Conservation (phyloP, 2,113 vertebrate genomes). For the Centropristis striata region DNA sequence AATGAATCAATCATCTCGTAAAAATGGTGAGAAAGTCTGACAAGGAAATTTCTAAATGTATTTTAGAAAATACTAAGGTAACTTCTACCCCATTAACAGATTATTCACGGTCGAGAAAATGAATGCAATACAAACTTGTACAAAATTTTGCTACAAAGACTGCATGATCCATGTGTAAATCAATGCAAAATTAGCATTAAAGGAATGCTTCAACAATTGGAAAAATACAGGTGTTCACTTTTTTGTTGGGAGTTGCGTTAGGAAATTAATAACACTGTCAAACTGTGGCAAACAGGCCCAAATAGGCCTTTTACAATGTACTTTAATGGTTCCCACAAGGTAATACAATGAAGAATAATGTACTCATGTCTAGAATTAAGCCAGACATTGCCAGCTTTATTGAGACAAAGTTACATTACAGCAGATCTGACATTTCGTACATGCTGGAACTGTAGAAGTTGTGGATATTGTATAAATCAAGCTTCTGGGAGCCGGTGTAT, state of each 20-base stretch:
- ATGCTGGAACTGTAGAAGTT: background rate
- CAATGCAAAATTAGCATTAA: background rate
- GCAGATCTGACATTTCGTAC: background rate
- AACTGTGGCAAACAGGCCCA: background rate
- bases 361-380: background rate
- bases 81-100: background rate
- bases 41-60: background rate
- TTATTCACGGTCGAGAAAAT: background rate
- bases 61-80: background rate
- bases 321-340: background rate
- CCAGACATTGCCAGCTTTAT: no score
- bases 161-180: background rate
- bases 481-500: background rate
- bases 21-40: background rate
- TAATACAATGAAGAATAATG: background rate
- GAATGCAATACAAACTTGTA: no score
- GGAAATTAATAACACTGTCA: background rate
- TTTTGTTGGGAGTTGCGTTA: background rate
- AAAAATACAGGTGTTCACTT: background rate
- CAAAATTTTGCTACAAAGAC: background rate
- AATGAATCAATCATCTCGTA: background rate
- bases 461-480: slow-evolving; percentile 10
- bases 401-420: background rate
- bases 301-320: background rate
- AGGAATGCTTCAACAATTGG: background rate